A percentile compares a stretch with the other conserved stretches of the same genome.
phyloP scores from a whole-genome alignment of 2,113 vertebrate species.

The Oceanodroma tethys region DNA sequence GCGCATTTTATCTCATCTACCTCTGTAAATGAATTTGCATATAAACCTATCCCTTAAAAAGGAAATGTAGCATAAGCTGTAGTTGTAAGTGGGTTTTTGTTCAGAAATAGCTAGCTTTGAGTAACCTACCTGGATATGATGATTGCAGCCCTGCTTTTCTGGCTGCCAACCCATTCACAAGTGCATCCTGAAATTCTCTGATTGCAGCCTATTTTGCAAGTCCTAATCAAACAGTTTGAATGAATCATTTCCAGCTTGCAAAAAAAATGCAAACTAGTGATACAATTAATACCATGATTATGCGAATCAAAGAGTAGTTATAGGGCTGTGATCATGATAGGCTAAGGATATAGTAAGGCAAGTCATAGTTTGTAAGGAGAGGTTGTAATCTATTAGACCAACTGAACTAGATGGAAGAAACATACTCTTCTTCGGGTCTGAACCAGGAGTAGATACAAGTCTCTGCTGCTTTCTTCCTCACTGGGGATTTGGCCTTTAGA shows the following conservation, averaged over 20 bases:
- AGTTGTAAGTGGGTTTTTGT: not conserved
- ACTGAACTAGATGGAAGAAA: not conserved
- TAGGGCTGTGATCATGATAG: not conserved
- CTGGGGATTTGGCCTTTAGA: not conserved
- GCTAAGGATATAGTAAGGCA: not conserved
- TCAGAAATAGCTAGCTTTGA: slow-evolving; percentile 44
- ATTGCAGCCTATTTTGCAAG: not conserved
- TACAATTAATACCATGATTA: not conserved
- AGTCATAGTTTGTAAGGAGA: not conserved
- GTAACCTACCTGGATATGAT: not conserved
- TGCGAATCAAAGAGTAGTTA: not conserved
- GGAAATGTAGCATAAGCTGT: slow-evolving; percentile 44
- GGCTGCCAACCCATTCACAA: not conserved
- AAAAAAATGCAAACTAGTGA: not conserved
- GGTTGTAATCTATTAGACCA: not conserved
- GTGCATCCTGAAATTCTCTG: not conserved
- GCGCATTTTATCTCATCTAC: slow-evolving; percentile 60
- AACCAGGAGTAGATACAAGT: not conserved
- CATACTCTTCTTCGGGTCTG: not conserved
- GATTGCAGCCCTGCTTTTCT: not conserved
- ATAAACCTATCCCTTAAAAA: slow-evolving; percentile 66
- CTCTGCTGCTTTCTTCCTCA: not conserved
- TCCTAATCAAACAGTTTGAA: not conserved
- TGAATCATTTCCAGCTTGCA: not conserved
- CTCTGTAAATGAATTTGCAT: slow-evolving; percentile 67